Evolutionary conservation across 2,888 invertebrate genomes (phyloP).

Genomic region (Callyntrura sp.): DNA sequence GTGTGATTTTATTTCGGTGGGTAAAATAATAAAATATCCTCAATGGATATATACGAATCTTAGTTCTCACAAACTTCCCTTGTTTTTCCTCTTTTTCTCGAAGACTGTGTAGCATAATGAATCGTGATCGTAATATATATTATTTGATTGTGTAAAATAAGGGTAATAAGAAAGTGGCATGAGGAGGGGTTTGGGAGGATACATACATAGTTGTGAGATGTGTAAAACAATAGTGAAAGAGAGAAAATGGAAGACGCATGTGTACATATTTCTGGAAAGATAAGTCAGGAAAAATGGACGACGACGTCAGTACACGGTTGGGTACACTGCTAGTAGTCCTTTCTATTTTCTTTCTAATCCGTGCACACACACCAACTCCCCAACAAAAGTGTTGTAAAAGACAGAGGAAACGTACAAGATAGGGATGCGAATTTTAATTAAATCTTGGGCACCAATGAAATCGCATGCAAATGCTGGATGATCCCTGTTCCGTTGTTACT

Average conservation of each 20-base stretch:
- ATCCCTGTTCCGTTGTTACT: conserved; percentile 37
- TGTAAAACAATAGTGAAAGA: conserved; percentile 8
- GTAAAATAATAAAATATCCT: conserved; percentile 48
- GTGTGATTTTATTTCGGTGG: conserved; percentile 34
- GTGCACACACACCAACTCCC: background rate
- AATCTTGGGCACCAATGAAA: conserved; percentile 68
- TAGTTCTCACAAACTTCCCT: background rate
- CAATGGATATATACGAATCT: conserved; percentile 9
- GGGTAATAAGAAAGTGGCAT: conserved; percentile 37
- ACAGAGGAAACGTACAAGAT: background rate
- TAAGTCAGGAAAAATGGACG: conserved; percentile 57
- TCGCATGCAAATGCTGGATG: conserved; percentile 68
- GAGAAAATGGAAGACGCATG: background rate
- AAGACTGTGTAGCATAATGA: conserved; percentile 54
- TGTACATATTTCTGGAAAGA: conserved; percentile 7
- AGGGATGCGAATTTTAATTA: conserved; percentile 73
- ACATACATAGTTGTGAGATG: conserved; percentile 2
- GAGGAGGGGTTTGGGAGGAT: background rate
- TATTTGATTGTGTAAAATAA: conserved; percentile 54
- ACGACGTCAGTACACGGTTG: conserved; percentile 35
- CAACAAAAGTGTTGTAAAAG: background rate
- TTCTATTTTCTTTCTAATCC: background rate
- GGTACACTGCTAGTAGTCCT: background rate
- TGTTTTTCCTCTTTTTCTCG: conserved; percentile 29
- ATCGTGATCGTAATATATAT: conserved; percentile 71